Base-by-base conservation (phyloP, 2,888 invertebrate species). In the Drosophila macrospina region DNA sequence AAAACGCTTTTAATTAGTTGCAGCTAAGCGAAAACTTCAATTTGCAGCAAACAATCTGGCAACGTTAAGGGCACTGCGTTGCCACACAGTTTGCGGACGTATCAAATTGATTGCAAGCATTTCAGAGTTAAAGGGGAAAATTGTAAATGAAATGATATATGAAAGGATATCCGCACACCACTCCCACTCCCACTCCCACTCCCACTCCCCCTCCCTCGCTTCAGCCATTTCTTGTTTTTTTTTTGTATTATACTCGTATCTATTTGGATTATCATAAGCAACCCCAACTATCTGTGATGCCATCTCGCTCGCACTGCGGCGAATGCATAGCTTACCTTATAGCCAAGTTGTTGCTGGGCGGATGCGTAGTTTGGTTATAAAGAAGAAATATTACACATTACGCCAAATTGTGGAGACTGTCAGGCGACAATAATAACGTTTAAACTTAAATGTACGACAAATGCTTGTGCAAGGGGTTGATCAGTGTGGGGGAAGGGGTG, bases 321-420 rank as follows among this genome's bases (percentile, higher is more conserved):
- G 10, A 13, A 32, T 11, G 0, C 30, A 34, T 20, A n/a, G 11
- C 34, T 44, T n/a, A 47, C 56, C 54, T 54, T 47, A 51, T 37
- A 44, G 77, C 11, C 55, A 48, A 11, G 30, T 42, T 83, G 87
- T 80, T 83, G 55, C 60, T 34, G 3, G 51, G 64, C 69, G 86
- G 73, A 83, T 87, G 80, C 75, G 75, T 85, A 51, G 69, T 77
- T 70, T 24, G 82, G 90, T 90, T 91, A 90, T 91, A 91, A 91
- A 91, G 86, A 89, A 91, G 91, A 92, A 90, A 91, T 91, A 91
- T 91, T 90, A 91, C 88, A 88, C 90, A 90, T 91, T 91, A 91
- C 85, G 90, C 82, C 88, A 88, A 85, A 89, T 88, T 85, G 88
- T 85, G 87, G 89, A 91, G 91, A 92, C 91, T 90, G 77, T 63